A percentile compares a stretch with the other conserved stretches of the same genome.
Evolutionary conservation across 2,113 vertebrate species (phyloP).

Genomic region (Nycticebus coucang): DNA sequence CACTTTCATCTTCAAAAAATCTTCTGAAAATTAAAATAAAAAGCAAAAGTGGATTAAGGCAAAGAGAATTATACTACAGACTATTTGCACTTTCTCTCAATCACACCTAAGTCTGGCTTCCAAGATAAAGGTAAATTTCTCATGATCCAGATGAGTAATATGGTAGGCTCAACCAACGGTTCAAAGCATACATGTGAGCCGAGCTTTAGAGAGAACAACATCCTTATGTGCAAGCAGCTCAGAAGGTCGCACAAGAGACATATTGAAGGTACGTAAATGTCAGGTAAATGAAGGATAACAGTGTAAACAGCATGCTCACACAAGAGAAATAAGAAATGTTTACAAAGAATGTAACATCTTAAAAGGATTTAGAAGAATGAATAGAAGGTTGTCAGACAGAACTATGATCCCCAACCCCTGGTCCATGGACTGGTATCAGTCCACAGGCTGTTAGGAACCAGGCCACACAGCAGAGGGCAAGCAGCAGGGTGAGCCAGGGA

Average conservation of each 20-base stretch:
- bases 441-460: too few relatives aligned
- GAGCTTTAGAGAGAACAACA: background rate
- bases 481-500: too few relatives aligned
- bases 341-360: background rate
- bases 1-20: constrained; percentile 84
- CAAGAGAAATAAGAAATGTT: background rate
- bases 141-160: background rate
- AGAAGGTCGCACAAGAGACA: background rate
- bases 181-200: background rate
- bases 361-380: background rate
- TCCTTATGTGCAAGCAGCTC: background rate
- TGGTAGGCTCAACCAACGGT: background rate
- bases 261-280: too few relatives aligned
- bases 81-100: background rate
- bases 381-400: background rate
- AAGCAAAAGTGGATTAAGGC: background rate
- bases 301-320: background rate
- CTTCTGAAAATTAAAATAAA: constrained; percentile 66
- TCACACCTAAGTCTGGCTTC: background rate
- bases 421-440: too few relatives aligned
- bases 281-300: background rate
- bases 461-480: too few relatives aligned
- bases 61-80: background rate
- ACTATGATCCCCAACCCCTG: too few relatives aligned
- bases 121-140: background rate